Base-by-base conservation (phyloP, 2,113 vertebrate species). In the Tachuris rubrigastra region DNA sequence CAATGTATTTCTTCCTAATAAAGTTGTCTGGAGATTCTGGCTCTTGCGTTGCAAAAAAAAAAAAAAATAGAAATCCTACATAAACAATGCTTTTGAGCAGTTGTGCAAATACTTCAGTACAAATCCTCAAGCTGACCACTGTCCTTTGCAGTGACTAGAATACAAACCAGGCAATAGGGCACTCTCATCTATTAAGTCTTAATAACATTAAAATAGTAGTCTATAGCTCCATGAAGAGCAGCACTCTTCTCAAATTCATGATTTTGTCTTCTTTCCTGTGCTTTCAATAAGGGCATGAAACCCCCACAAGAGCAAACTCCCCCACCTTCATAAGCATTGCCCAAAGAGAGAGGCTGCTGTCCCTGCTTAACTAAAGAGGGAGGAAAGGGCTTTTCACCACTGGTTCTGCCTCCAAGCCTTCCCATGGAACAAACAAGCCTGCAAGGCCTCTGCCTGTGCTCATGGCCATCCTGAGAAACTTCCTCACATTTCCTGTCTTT, bases 251-350 rank as follows among this genome's bases (percentile, higher is more conserved):
- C 44, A 46, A 46, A 46, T 21, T 46, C 31, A 39, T 30, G 10
- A 93, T 47, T 85, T 85, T 83, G 5, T 44, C 19, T 68, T n/a
- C 35, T 20, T 71, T 56, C 35, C 16, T 31, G 5, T 58, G 55
- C 56, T 79, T 95, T 82, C n/a, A 63, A 33, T 2, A 33, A 52
- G 3, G 35, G 21, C 28, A 89, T 2, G 4, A n/a, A 89, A 23
- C 1, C 6, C 4, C 5, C 5, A 6, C 27, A 47, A 50, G 4
- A 91, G 8, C 21, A 63, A 87, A 74, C 10, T 14, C 5, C 5
- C 12, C 18, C 2, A 2, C 9, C 10, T 22, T 13, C 12, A 23
- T 2, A 39, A 75, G 47, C 0, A 0, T 65, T 21, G 62, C 33
- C 39, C 27, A 77, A 44, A 66, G 46, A 33, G 9, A 31, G 18